Evolutionary conservation across 2,888 invertebrate species (phyloP).

Genomic region (Ochropleura leucogaster): DNA sequence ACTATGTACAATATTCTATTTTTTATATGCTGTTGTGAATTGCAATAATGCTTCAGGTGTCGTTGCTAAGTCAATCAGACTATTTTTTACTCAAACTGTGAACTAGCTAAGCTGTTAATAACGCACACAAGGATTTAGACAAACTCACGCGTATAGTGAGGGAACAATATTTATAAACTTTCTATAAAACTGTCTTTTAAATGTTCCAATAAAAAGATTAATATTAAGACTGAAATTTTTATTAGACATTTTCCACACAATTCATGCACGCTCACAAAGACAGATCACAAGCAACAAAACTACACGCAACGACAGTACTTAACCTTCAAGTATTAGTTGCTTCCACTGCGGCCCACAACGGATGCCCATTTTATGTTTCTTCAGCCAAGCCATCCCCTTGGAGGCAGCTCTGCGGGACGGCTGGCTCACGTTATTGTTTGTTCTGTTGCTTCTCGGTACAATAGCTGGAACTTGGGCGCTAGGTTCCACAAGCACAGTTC

Average conservation of each 20-base stretch:
- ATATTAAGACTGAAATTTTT: slow-evolving; percentile 63
- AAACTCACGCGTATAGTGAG: background rate
- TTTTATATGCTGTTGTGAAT: slow-evolving; percentile 28
- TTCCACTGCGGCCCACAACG: slow-evolving; percentile 79
- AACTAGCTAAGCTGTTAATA: background rate
- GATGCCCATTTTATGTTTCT: slow-evolving; percentile 73
- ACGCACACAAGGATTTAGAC: background rate
- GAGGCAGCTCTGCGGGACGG: slow-evolving; percentile 12
- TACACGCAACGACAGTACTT: slow-evolving; percentile 69
- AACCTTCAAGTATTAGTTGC: slow-evolving; percentile 76
- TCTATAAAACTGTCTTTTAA: slow-evolving; percentile 12
- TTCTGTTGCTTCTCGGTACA: background rate
- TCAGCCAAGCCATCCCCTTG: slow-evolving; percentile 76
- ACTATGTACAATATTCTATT: background rate
- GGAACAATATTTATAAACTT: slow-evolving; percentile 7
- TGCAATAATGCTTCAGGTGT: background rate
- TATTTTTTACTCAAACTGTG: background rate
- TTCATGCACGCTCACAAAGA: slow-evolving; percentile 58
- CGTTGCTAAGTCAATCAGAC: background rate
- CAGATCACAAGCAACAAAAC: slow-evolving; percentile 52
- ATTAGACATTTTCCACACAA: slow-evolving; percentile 59
- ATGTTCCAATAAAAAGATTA: slow-evolving; percentile 27
- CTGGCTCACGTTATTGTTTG: background rate
- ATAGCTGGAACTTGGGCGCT: background rate
- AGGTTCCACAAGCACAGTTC: slow-evolving; percentile 67